Percentiles rank a stretch among this genome's conserved stretches.
Evolutionary conservation across 2,888 invertebrate species (phyloP).

Genomic region (Malthinus flaveolus): DNA sequence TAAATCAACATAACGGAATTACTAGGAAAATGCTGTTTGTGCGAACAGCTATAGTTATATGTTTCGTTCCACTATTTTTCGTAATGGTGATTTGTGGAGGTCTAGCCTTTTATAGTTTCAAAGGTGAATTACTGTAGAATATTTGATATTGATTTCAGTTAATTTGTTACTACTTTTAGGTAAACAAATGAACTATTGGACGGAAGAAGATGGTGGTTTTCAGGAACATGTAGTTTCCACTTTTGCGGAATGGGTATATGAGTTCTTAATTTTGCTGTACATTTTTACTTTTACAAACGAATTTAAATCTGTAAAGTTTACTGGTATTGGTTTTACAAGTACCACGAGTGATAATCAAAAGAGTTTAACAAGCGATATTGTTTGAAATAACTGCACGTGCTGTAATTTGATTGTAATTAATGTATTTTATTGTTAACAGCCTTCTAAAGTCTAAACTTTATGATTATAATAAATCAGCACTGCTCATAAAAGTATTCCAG

Average conservation of each 20-base stretch:
- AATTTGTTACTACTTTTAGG: background rate
- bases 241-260: background rate
- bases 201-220: background rate
- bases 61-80: background rate
- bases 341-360: no score
- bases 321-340: no score
- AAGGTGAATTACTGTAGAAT: background rate
- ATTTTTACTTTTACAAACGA: background rate
- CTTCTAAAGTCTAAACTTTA: no score
- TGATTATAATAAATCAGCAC: no score
- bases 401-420: no score
- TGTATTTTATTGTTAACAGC: no score
- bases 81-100: background rate
- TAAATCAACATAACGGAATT: background rate
- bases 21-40: background rate
- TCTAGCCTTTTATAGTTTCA: background rate
- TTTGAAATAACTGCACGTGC: no score
- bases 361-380: no score
- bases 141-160: no score
- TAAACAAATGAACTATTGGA: background rate
- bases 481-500: no score
- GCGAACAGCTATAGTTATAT: background rate
- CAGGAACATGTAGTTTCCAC: background rate
- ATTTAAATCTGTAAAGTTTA: no score
- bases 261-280: background rate